These are phyloP conservation scores for Drosophila miranda DNA, from an alignment of 1,140 invertebrate species.

Conservation along the genomic window DNA sequence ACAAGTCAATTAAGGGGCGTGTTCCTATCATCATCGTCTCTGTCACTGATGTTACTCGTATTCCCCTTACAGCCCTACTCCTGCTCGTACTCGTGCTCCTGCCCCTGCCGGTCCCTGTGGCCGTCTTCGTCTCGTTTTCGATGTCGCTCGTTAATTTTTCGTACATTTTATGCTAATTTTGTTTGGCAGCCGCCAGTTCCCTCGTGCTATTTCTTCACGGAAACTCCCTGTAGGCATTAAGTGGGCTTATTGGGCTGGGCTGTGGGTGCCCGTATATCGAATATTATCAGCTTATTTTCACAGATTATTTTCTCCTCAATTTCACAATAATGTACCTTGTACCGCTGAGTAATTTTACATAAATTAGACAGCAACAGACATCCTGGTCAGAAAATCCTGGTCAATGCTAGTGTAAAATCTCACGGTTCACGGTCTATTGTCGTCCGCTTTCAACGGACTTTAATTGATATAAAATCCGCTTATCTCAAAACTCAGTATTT, in stretches of 20 bases:
- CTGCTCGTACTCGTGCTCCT: too few species aligned
- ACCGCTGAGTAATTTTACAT: too few species aligned
- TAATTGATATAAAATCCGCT: neutral
- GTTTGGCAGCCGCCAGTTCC: slow-evolving; percentile 50
- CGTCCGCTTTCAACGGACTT: too few species aligned
- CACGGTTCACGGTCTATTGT: neutral
- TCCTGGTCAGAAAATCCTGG: too few species aligned
- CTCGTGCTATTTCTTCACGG: slow-evolving; percentile 36
- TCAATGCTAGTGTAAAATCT: neutral
- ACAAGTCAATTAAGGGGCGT: slow-evolving; percentile 68
- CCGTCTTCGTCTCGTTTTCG: slow-evolving; percentile 41
- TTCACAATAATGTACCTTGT: too few species aligned
- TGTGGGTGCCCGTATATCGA: neutral
- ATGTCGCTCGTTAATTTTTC: slow-evolving; percentile 71
- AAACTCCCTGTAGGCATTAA: slow-evolving; percentile 40
- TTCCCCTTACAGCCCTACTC: too few species aligned
- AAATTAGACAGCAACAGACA: neutral
- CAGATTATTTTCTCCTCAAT: slow-evolving; percentile 13
- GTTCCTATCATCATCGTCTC: slow-evolving; percentile 35
- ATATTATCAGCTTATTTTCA: slow-evolving; percentile 7
- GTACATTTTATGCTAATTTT: slow-evolving; percentile 77
- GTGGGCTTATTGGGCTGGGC: slow-evolving; percentile 33
- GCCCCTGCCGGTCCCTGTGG: neutral
- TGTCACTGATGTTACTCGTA: slow-evolving; percentile 7
- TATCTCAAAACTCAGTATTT: neutral